Base-by-base conservation (phyloP, 2,797 vertebrate species). In the Halcyon leucocephala region DNA sequence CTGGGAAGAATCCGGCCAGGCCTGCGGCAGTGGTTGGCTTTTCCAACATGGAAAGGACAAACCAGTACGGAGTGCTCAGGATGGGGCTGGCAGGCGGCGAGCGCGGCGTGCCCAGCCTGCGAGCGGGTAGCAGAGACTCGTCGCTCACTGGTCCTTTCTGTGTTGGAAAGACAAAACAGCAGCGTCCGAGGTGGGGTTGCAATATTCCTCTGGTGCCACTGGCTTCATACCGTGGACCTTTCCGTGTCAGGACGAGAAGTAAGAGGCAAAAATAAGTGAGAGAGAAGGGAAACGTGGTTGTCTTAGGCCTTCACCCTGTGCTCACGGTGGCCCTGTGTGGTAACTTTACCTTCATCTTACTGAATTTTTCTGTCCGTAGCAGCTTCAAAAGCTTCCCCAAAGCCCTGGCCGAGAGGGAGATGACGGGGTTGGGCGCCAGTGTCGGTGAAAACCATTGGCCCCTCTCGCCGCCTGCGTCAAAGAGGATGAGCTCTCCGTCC, bases 351-450 rank as follows among this genome's bases (percentile, higher is more conserved):
- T 83, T 78, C 3, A 69, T 91, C 95, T 97, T 79, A 97, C 58
- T 28, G 49, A 82, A 58, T 51, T 70, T 95, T 85, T 93, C 65
- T 91, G 37, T 86, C 90, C 78, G 12, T 42, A 76, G 67, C 80
- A 97, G 93, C 82, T 94, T 96, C 80, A 73, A 54, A 94, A 96
- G 58, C 52, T 84, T 97, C 90, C 92, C 97, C 93, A 95, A 90
- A 62, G 41, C 58, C 77, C 57, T 60, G n/a, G 14, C 57, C 1
- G 37, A 89, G 83, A 90, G 52, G 66, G 97, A 96, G 67, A 89
- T 71, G 25, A 52, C 58, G 8, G 12, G 39, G 9, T 22, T 82
- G 65, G 80, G 49, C 61, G 41, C 52, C 57, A 51, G 41, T 57
- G 29, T 31, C 25, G 0, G 55, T n/a, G 91, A 84, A 80, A 92